Conservation (phyloP, 2,888 invertebrate genomes). For the Brenthis ino region DNA sequence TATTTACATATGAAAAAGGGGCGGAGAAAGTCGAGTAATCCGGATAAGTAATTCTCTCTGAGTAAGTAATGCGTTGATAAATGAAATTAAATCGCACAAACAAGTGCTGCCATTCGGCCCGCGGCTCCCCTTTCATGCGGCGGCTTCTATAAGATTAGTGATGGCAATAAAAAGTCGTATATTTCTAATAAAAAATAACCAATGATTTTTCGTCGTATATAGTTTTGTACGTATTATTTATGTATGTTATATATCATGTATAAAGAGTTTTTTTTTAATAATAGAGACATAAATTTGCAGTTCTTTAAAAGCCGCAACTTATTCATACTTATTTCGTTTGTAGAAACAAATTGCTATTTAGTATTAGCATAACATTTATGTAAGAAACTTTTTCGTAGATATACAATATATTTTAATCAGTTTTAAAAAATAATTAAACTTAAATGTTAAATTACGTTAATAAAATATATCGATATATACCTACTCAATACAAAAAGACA, state of each 20-base stretch:
- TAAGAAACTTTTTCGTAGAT: no score
- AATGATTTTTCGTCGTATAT: neutral
- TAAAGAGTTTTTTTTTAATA: no score
- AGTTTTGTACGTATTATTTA: neutral
- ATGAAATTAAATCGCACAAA: conserved; percentile 83
- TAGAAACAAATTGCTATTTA: no score
- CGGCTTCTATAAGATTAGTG: conserved; percentile 54
- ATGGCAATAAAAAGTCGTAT: conserved; percentile 35
- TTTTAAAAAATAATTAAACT: neutral
- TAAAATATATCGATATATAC: conserved; percentile 12
- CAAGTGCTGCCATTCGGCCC: conserved; percentile 73
- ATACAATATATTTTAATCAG: neutral
- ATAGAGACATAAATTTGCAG: no score
- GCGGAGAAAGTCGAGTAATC: conserved; percentile 69
- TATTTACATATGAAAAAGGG: conserved; percentile 59
- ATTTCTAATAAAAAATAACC: neutral
- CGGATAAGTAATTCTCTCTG: conserved; percentile 79
- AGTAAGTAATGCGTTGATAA: conserved; percentile 82
- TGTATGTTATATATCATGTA: no score
- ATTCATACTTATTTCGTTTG: no score
- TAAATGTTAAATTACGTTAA: neutral
- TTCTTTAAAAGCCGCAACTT: no score
- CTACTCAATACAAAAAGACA: conserved; percentile 26
- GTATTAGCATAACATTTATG: no score
- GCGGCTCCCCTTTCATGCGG: conserved; percentile 63